Percentiles rank a stretch among this genome's conserved stretches.
Evolutionary conservation across 1,140 invertebrate species (phyloP).

Genomic region (Heterodera carotae): DNA sequence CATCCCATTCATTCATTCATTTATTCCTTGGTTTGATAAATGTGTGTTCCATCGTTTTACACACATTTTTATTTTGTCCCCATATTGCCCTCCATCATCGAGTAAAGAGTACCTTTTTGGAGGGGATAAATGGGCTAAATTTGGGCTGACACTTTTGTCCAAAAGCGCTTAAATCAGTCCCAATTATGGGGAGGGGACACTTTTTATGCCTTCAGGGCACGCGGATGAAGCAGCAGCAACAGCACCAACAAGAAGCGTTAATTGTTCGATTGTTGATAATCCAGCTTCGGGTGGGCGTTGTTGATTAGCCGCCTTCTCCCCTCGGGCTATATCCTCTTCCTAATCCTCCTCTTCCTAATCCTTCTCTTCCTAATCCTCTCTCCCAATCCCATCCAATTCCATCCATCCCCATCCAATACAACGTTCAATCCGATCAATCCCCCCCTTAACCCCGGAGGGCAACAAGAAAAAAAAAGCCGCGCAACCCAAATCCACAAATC

Average conservation of each 20-base stretch:
- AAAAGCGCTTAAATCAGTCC: neutral
- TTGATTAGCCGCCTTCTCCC: neutral
- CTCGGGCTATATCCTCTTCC: too few relatives aligned
- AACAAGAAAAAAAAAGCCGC: neutral
- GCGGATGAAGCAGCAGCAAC: neutral
- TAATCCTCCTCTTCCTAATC: too few relatives aligned
- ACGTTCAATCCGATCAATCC: neutral
- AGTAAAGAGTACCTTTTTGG: too few relatives aligned
- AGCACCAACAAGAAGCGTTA: neutral
- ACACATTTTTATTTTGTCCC: too few relatives aligned
- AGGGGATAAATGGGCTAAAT: too few relatives aligned
- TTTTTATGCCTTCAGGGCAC: neutral
- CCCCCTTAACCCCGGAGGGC: neutral
- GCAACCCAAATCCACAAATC: neutral
- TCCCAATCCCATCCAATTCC: neutral
- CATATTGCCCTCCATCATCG: too few relatives aligned
- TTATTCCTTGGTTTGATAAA: too few relatives aligned
- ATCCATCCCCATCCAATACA: too few relatives aligned
- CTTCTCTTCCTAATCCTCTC: neutral
- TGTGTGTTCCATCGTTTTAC: too few relatives aligned
- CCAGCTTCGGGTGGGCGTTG: neutral
- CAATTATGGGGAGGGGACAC: too few relatives aligned
- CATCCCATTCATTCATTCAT: too few relatives aligned
- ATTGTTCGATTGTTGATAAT: neutral
- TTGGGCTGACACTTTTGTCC: neutral